These are phyloP conservation scores for Pagetopsis macropterus DNA, from an alignment of 2,797 vertebrate genomes.

Conservation along the genomic window DNA sequence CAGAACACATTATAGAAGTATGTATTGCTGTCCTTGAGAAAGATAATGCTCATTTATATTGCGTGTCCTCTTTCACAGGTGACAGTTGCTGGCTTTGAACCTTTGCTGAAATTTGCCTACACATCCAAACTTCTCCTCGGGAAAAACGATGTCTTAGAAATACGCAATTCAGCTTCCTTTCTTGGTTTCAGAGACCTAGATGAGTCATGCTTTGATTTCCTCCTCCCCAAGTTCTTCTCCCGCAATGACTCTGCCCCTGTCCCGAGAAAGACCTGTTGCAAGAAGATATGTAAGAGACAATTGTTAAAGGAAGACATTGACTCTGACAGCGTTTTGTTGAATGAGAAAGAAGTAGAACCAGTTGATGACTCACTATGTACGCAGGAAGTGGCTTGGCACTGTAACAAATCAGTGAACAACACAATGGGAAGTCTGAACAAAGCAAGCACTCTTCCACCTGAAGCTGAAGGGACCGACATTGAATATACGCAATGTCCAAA, in stretches of 20 bases:
- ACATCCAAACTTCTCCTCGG: conserved; percentile 92
- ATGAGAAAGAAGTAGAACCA: conserved; percentile 79
- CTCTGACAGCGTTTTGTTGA: conserved; percentile 46
- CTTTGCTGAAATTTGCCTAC: conserved; percentile 95
- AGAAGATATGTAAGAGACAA: conserved; percentile 75
- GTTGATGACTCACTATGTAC: conserved; percentile 71
- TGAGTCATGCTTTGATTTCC: conserved; percentile 93
- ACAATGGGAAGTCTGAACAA: conserved; percentile 51
- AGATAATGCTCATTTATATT: not conserved
- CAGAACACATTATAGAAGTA: not conserved
- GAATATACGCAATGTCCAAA: conserved; percentile 87
- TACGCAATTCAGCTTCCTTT: conserved; percentile 87
- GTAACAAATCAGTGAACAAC: conserved; percentile 54
- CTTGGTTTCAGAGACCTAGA: conserved; percentile 92
- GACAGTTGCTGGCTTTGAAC: conserved; percentile 90
- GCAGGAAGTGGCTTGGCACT: conserved; percentile 72
- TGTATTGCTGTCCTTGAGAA: not conserved
- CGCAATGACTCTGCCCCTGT: conserved; percentile 70
- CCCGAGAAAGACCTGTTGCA: conserved; percentile 84
- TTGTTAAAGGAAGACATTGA: conserved; percentile 28
- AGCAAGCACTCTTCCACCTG: conserved; percentile 44
- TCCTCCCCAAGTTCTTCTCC: conserved; percentile 90
- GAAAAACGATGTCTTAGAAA: conserved; percentile 91
- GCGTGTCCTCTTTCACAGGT: conserved; percentile 80
- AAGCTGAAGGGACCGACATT: conserved; percentile 49